These are phyloP conservation scores for Cephalopterus ornatus DNA, from an alignment of 2,113 vertebrate species.

Conservation along the genomic window DNA sequence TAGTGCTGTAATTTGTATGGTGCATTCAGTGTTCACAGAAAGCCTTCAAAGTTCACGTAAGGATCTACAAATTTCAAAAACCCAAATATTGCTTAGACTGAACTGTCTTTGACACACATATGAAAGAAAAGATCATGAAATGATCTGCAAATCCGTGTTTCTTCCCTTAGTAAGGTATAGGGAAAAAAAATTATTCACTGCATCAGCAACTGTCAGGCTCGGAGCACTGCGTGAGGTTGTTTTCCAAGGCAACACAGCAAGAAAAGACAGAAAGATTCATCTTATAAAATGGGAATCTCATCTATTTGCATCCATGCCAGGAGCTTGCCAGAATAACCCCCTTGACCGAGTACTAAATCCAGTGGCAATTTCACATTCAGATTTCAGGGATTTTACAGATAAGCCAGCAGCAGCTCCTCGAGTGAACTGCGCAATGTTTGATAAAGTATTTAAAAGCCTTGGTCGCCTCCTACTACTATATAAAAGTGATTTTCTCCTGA, in stretches of 20 bases:
- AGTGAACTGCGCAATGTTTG: neutral
- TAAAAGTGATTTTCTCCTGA: neutral
- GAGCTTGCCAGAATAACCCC: neutral
- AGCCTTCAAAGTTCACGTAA: neutral
- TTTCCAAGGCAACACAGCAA: neutral
- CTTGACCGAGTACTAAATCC: neutral
- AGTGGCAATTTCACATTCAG: neutral
- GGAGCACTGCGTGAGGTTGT: neutral
- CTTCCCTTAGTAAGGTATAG: neutral
- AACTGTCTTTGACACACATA: neutral
- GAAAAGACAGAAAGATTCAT: neutral
- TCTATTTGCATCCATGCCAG: neutral
- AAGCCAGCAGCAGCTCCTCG: neutral
- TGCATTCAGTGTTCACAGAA: neutral
- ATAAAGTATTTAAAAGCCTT: neutral
- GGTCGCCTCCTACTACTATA: neutral
- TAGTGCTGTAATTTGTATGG: neutral
- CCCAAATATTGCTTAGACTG: neutral
- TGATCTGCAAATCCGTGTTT: neutral
- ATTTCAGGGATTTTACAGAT: constrained; percentile 3
- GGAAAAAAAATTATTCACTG: neutral
- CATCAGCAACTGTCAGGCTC: neutral
- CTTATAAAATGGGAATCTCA: constrained; percentile 4
- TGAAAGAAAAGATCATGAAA: neutral
- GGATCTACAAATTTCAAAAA: neutral